Evolutionary conservation across 2,797 vertebrate species (phyloP), one percentile per base, ranked within the genome.

Genomic region (Bucorvus abyssinicus): DNA sequence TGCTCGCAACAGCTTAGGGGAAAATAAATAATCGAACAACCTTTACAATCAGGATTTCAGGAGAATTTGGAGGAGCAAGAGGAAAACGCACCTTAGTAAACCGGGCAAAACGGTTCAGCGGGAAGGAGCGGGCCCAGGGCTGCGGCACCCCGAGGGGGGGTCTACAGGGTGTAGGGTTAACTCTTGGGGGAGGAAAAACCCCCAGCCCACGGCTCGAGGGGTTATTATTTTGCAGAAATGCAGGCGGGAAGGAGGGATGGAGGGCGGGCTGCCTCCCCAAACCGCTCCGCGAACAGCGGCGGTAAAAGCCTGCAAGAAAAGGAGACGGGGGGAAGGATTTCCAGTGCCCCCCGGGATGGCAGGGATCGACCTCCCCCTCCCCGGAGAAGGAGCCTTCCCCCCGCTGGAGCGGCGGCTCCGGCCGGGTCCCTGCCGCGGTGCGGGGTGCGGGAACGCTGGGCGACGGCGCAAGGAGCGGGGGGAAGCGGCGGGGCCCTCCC

Each of bases 101-200:
- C 70, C 2, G 23, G 34, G 52, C 9, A 13, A 22, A 79, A 50
- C 6, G 38, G 52, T 5, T 50, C 42, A 2, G 15, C 7, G 67
- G 34, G 63, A 69, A 34, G 42, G 47, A 84, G 49, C 22, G 11
- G 57, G 14, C 53, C 53, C 56, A 27, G 63, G 27, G 65, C 67
- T 52, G 68, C 2, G 24, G 12, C 47, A 7, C 6, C 11, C 24
- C 12, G 52, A 3, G 4, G 12, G 44, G 44, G 4, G 15, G 32
- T 32, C 38, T 27, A 7, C n/a, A 6, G 67, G 34, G 21, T 22
- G 56, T 15, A 32, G 61, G 20, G 17, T 63, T 6, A 12, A 67
- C 2, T 36, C 3, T 64, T 34, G 3, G 2, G 57, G 74, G 38
- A 38, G 24, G 4, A 50, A 34, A 45, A 12, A 5, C 0, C 11